Evolutionary conservation across 2,797 vertebrate species (phyloP).

Genomic region (Schizothorax lantsangensis): DNA sequence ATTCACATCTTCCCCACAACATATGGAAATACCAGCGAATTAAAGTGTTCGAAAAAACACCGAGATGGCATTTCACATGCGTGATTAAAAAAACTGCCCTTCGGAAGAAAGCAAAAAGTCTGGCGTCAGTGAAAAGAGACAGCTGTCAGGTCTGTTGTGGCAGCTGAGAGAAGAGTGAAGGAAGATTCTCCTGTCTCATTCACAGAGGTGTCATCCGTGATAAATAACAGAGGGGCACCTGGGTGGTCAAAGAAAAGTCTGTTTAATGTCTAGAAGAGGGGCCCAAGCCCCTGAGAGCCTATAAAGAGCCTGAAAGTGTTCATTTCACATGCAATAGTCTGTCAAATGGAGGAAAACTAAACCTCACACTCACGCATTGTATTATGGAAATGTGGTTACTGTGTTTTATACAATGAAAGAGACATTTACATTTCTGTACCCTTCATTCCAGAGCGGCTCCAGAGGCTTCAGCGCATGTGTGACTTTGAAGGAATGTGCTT

Average conservation of each 20-base stretch:
- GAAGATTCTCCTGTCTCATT: conserved; percentile 52
- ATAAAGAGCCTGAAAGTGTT: conserved; percentile 63
- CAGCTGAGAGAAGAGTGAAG: conserved; percentile 1
- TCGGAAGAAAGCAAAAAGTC: conserved; percentile 33
- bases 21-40: not conserved
- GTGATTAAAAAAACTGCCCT: conserved; percentile 31
- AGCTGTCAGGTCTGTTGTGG: conserved; percentile 45
- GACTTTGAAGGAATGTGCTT: conserved; percentile 24
- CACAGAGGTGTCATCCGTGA: conserved; percentile 63
- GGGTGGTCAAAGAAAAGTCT: conserved; percentile 60
- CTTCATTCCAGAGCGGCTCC: not conserved
- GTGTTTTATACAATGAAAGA: conserved; percentile 51
- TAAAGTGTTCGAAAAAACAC: not conserved
- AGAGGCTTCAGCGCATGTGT: conserved; percentile 1
- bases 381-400: conserved; percentile 71
- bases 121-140: conserved; percentile 34
- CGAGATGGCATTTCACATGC: conserved; percentile 5
- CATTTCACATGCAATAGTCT: conserved; percentile 67
- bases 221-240: conserved; percentile 68
- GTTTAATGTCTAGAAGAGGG: conserved; percentile 67
- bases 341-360: conserved; percentile 63
- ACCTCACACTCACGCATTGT: conserved; percentile 66
- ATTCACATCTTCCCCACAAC: conserved; percentile 1
- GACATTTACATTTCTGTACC: conserved; percentile 57
- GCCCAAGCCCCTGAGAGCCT: conserved; percentile 29